Percentiles rank a stretch among this genome's conserved stretches.
Evolutionary conservation across 2,113 vertebrate species (phyloP).

Genomic region (Leptocoma aspasia): DNA sequence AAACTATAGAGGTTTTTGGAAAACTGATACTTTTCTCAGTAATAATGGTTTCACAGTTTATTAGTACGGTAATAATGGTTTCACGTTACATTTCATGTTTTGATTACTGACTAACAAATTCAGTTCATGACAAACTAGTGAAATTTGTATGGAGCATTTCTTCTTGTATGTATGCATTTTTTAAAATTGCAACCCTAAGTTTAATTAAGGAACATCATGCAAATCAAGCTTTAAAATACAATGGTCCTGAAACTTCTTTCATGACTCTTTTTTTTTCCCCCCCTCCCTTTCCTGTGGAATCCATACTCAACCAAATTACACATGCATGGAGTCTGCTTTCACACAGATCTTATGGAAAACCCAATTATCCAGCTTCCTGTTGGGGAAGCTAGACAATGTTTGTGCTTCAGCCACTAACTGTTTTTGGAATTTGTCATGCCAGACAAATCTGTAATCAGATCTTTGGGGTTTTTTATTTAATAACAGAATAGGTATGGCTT

Average conservation of each 20-base stretch:
- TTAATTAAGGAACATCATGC: background rate
- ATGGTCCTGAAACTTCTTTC: background rate
- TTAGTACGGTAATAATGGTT: background rate
- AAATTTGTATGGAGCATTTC: background rate
- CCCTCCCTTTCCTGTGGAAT: background rate
- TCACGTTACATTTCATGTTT: background rate
- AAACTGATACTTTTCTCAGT: background rate
- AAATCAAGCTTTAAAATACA: background rate
- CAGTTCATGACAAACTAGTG: background rate
- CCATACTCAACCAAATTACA: background rate
- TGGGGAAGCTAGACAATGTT: conserved; percentile 11
- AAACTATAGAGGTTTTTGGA: background rate
- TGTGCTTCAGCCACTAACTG: conserved; percentile 21
- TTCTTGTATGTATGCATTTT: background rate
- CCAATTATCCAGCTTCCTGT: conserved; percentile 8
- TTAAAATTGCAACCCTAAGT: background rate
- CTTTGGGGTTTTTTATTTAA: background rate
- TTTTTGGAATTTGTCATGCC: conserved; percentile 28
- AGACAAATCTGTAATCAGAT: conserved; percentile 48
- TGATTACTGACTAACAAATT: background rate
- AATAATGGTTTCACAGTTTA: background rate
- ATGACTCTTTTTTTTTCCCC: too few species aligned
- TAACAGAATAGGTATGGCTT: conserved; percentile 26
- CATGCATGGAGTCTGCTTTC: conserved; percentile 18
- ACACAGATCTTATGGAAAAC: conserved; percentile 28